Conservation (phyloP, 2,113 vertebrate species). For the Larimichthys crocea region DNA sequence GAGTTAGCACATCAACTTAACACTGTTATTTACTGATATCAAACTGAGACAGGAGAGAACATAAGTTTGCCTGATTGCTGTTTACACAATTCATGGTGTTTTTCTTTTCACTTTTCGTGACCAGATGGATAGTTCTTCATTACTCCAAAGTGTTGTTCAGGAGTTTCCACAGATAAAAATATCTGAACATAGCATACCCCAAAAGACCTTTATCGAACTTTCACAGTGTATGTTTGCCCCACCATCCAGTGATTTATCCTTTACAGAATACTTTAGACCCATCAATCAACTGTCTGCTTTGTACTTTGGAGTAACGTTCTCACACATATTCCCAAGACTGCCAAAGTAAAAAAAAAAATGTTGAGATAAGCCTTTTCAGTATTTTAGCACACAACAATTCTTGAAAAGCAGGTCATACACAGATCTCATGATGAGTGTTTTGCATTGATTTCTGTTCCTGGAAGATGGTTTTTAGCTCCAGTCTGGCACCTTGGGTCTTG, state of each 20-base stretch:
- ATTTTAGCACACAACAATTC: slow-evolving; percentile 39
- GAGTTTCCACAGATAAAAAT: slow-evolving; percentile 25
- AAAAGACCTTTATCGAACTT: background rate
- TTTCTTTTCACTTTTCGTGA: too few relatives aligned
- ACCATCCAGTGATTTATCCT: slow-evolving; percentile 28
- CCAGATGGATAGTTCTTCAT: background rate
- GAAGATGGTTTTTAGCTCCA: slow-evolving; percentile 50
- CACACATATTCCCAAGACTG: slow-evolving; percentile 43
- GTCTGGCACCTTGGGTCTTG: slow-evolving; percentile 34
- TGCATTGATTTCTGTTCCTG: slow-evolving; percentile 63
- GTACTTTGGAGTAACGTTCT: slow-evolving; percentile 47
- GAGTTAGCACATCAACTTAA: too few relatives aligned
- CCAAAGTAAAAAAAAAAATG: slow-evolving; percentile 17
- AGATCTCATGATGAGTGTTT: slow-evolving; percentile 51
- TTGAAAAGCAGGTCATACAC: slow-evolving; percentile 57
- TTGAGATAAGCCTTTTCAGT: slow-evolving; percentile 16
- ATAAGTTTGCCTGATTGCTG: too few relatives aligned
- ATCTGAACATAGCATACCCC: slow-evolving; percentile 1
- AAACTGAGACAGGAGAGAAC: too few relatives aligned
- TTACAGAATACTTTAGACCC: slow-evolving; percentile 26
- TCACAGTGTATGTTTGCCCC: slow-evolving; percentile 27
- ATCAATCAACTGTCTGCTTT: slow-evolving; percentile 50
- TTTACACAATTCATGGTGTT: too few relatives aligned
- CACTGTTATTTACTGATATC: too few relatives aligned
- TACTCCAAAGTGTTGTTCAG: slow-evolving; percentile 15